phyloP scores from a whole-genome alignment of 2,797 vertebrate species.

The Rhynchonycteris naso region DNA sequence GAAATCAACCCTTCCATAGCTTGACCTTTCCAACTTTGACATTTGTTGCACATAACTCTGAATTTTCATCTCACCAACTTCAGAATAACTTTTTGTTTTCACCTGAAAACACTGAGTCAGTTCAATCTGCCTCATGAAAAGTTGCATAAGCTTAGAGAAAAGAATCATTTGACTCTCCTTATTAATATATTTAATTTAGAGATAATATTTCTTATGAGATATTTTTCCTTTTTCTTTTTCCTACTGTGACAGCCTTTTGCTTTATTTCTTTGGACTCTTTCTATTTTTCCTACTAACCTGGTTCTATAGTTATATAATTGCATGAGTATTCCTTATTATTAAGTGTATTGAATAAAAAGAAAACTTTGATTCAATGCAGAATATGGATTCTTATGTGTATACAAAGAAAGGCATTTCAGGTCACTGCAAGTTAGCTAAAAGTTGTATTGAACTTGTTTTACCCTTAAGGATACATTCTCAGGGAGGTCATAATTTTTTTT shows the following conservation, averaged over 20 bases:
- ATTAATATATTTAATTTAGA: background rate
- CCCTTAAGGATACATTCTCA: background rate
- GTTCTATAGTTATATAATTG: background rate
- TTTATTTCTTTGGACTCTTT: background rate
- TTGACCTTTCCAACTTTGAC: background rate
- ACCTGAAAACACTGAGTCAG: background rate
- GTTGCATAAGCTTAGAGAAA: background rate
- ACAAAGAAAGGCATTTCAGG: background rate
- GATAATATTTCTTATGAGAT: background rate
- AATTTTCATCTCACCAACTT: background rate
- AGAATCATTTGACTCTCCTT: background rate
- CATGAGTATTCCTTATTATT: background rate
- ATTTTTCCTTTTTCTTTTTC: background rate
- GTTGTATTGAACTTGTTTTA: background rate
- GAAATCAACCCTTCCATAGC: background rate
- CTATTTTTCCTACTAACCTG: background rate
- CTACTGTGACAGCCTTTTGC: background rate
- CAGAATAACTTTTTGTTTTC: background rate
- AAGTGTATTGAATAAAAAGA: background rate
- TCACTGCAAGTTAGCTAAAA: background rate
- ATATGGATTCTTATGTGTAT: background rate
- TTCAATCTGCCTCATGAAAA: background rate
- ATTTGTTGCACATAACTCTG: background rate
- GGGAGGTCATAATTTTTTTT: background rate
- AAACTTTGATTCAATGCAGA: background rate